Evolutionary conservation across 2,797 vertebrate species (phyloP).

Genomic region (Peromyscus eremicus): DNA sequence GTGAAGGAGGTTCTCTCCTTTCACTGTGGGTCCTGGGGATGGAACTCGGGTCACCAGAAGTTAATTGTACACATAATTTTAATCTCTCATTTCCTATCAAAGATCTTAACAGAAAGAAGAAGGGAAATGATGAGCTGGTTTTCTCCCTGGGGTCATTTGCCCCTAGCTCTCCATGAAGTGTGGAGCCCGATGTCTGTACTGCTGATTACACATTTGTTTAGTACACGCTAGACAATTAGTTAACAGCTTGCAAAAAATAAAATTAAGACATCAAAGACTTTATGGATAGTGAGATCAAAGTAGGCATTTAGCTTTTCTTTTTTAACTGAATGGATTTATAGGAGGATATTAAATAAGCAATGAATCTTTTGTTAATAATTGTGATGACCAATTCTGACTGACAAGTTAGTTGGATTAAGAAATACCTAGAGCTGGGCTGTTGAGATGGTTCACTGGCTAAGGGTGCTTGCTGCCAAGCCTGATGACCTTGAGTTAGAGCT

Average conservation of each 20-base stretch:
- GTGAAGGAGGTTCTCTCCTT: background rate
- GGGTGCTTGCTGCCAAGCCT: background rate
- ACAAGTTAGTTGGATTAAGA: background rate
- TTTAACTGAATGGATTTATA: slow-evolving; percentile 10
- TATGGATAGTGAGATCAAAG: background rate
- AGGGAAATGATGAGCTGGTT: background rate
- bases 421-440: background rate
- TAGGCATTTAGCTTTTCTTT: background rate
- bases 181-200: background rate
- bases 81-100: background rate
- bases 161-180: background rate
- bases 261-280: background rate
- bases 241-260: background rate
- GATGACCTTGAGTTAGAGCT: background rate
- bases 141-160: background rate
- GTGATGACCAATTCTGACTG: background rate
- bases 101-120: background rate
- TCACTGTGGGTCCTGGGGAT: background rate
- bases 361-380: background rate
- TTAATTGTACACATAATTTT: background rate
- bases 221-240: background rate
- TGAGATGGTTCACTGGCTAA: background rate
- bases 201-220: background rate
- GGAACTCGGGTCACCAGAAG: background rate
- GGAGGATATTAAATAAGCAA: background rate